These are phyloP conservation scores for Eurytoma adleriae DNA, from an alignment of 2,888 invertebrate species.

Conservation along the genomic window DNA sequence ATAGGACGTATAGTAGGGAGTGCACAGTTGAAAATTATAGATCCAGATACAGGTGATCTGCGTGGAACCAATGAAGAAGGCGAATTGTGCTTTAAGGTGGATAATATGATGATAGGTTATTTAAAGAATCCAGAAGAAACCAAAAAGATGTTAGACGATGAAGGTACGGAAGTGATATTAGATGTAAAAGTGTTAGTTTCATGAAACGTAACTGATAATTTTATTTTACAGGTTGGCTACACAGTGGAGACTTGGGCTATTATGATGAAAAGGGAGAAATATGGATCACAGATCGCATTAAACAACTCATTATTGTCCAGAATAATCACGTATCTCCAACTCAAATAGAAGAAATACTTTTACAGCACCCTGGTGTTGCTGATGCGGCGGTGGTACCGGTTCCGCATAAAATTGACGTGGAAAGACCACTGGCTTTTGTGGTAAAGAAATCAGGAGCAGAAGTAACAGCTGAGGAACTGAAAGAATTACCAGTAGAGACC, in stretches of 20 bases:
- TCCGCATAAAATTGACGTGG: constrained; percentile 65
- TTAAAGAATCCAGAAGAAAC: constrained; percentile 78
- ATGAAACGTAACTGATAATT: background rate
- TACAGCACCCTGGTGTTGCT: constrained; percentile 63
- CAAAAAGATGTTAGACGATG: constrained; percentile 74
- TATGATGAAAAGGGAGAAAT: constrained; percentile 66
- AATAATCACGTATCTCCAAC: constrained; percentile 66
- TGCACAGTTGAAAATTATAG: constrained; percentile 62
- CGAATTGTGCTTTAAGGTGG: constrained; percentile 55
- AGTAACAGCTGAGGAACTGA: constrained; percentile 66
- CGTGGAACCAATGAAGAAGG: constrained; percentile 63
- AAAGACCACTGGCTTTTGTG: constrained; percentile 70
- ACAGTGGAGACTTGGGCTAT: constrained; percentile 69
- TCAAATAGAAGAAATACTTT: constrained; percentile 66
- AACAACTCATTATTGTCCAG: constrained; percentile 68
- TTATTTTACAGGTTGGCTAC: constrained; percentile 67
- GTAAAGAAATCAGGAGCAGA: constrained; percentile 53
- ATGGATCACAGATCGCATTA: constrained; percentile 67
- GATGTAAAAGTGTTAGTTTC: background rate
- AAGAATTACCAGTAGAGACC: constrained; percentile 59
- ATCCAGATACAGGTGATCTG: constrained; percentile 53
- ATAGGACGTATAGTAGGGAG: constrained; percentile 59
- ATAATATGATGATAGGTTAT: constrained; percentile 77
- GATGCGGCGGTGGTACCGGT: constrained; percentile 67
- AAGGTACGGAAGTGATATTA: constrained; percentile 58